Percentiles rank a stretch among this genome's conserved stretches.
Evolutionary conservation across 2,113 vertebrate genomes (phyloP).

Genomic region (Zapus hudsonius): DNA sequence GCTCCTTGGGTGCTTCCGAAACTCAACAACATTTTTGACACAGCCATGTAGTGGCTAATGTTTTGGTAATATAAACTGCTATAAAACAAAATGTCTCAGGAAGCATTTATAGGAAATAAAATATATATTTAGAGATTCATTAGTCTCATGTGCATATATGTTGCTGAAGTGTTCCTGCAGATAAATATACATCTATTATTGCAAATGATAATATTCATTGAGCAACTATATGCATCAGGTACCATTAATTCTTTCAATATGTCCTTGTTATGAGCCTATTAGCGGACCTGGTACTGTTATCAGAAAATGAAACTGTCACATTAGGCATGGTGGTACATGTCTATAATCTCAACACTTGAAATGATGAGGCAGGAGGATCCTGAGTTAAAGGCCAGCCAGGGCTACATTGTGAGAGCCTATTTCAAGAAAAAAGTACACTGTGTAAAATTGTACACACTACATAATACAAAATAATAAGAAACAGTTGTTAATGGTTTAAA

Average conservation of each 20-base stretch:
- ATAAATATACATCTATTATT: constrained; percentile 36
- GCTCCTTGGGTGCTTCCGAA: constrained; percentile 1
- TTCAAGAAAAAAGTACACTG: neutral
- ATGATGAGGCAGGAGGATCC: neutral
- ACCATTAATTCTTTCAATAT: neutral
- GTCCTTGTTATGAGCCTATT: neutral
- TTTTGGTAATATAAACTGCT: constrained; percentile 7
- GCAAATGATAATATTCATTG: constrained; percentile 35
- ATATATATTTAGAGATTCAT: neutral
- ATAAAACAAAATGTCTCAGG: neutral
- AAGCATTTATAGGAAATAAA: neutral
- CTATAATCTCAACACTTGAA: neutral
- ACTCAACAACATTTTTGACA: neutral
- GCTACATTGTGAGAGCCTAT: neutral
- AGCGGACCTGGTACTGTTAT: neutral
- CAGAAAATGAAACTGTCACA: neutral
- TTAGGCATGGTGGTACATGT: too few species aligned
- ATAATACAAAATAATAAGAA: neutral
- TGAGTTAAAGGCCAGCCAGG: neutral
- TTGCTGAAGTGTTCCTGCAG: constrained; percentile 10
- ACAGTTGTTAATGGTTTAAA: neutral
- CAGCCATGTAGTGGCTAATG: neutral
- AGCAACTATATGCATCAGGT: neutral
- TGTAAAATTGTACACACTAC: neutral
- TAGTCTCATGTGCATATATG: constrained; percentile 9